Base-by-base conservation (phyloP, 2,113 vertebrate genomes). In the Nematolebias whitei region DNA sequence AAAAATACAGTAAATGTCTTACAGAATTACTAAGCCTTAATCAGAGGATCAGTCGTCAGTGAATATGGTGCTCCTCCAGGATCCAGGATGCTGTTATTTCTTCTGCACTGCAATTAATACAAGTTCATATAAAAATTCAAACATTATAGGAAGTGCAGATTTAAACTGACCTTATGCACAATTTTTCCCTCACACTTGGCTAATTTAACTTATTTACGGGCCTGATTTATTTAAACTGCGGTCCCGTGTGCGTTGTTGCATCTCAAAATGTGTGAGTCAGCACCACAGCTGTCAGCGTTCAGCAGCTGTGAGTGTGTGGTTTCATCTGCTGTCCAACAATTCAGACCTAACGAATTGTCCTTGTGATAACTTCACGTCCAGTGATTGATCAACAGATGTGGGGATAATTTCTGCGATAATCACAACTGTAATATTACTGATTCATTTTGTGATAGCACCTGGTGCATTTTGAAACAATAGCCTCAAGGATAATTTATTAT, bases 381-480 rank as follows among this genome's bases (percentile, higher is more conserved):
- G n/a, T 13, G n/a, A 68, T 50, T 45, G 4, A 4, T 50, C 3
- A 70, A 11, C 47, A 12, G 48, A 63, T 5, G 19, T 39, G 39
- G 47, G 65, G 74, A 60, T 55, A 57, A 62, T 44, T 22, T 35
- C n/a, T 52, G 26, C 40, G 19, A 48, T 23, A 56, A 59, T 32
- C 51, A 15, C 15, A 52, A 76, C 47, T 40, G 47, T 19, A 10
- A 18, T 26, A 40, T 2, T 39, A 26, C 50, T 56, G 19, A 60
- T 41, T 45, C 2, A 50, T 62, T 48, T 63, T 57, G 20, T 16
- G 24, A 63, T 57, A 61, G 65, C 47, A 47, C 67, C 43, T 58
- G 61, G 45, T 53, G 53, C 68, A 47, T 44, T n/a, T 60, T 63
- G 43, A 70, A 44, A 44, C 67, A 62, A 39, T 23, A 12, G 60